These are phyloP conservation scores for Scytalopus superciliaris DNA, from an alignment of 2,113 vertebrate genomes.

Conservation along the genomic window DNA sequence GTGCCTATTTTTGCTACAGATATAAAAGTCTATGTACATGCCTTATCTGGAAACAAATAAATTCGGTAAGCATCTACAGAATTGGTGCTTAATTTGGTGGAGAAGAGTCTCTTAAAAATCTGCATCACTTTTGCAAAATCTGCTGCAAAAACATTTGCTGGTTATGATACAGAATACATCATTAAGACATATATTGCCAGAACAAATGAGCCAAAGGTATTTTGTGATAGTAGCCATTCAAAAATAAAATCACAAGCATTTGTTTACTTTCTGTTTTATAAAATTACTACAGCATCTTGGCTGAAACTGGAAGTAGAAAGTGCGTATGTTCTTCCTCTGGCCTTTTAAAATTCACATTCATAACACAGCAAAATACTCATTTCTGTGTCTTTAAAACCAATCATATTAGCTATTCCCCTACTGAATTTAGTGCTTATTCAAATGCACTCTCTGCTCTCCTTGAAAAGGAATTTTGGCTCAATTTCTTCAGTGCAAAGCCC, in stretches of 20 bases:
- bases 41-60: constrained; percentile 4
- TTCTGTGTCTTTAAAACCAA: constrained; percentile 52
- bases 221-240: constrained; percentile 15
- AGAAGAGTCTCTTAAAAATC: constrained; percentile 17
- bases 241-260: constrained; percentile 5
- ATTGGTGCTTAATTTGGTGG: constrained; percentile 2
- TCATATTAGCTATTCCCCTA: constrained; percentile 50
- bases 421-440: constrained; percentile 55
- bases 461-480: constrained; percentile 46
- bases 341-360: constrained; percentile 11
- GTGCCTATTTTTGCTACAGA: not conserved
- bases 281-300: not conserved
- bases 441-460: constrained; percentile 10
- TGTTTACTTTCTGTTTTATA: constrained; percentile 32
- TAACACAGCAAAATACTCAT: constrained; percentile 19
- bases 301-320: not conserved
- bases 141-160: not conserved
- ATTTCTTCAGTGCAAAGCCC: constrained; percentile 10
- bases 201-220: constrained; percentile 48
- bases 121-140: not conserved
- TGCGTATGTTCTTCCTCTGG: not conserved
- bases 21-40: not conserved
- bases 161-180: constrained; percentile 1
- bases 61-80: not conserved
- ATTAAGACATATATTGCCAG: not conserved